Conservation (phyloP, 2,113 vertebrate species). For the Mirza zaza region DNA sequence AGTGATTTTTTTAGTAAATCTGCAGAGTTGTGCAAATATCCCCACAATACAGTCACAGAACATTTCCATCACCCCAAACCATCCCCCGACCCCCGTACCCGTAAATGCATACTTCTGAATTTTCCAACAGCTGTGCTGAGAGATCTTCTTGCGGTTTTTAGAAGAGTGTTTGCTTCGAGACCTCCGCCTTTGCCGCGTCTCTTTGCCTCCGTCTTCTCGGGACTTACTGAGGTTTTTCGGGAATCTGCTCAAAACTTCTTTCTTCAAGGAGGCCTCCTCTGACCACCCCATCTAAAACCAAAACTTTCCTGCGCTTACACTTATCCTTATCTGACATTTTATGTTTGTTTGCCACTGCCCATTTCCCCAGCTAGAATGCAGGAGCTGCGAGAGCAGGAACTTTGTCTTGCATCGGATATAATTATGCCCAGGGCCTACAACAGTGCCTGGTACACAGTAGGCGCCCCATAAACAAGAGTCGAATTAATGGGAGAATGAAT, state of each 20-base stretch:
- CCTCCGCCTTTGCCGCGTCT: neutral
- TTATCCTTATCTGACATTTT: neutral
- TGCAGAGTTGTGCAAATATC: neutral
- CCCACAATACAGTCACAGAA: neutral
- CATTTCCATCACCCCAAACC: too few species aligned
- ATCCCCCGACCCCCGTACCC: too few species aligned
- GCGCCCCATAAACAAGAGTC: rapidly evolving
- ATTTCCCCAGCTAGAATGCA: neutral
- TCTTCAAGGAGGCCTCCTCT: neutral
- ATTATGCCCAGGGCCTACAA: neutral
- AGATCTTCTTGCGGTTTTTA: neutral
- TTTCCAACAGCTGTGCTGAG: neutral
- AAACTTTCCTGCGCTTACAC: rapidly evolving
- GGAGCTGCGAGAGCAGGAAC: neutral
- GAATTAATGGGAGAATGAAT: neutral
- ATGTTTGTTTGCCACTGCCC: neutral
- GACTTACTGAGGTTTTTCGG: neutral
- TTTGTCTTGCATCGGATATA: neutral
- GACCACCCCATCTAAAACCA: neutral
- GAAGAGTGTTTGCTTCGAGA: neutral
- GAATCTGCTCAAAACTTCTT: neutral
- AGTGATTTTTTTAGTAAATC: neutral
- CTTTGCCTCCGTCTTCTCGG: neutral
- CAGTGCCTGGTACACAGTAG: neutral
- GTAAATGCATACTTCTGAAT: too few species aligned